Evolutionary conservation across 2,888 invertebrate genomes (phyloP).

Genomic region (Dasypogon diadema): DNA sequence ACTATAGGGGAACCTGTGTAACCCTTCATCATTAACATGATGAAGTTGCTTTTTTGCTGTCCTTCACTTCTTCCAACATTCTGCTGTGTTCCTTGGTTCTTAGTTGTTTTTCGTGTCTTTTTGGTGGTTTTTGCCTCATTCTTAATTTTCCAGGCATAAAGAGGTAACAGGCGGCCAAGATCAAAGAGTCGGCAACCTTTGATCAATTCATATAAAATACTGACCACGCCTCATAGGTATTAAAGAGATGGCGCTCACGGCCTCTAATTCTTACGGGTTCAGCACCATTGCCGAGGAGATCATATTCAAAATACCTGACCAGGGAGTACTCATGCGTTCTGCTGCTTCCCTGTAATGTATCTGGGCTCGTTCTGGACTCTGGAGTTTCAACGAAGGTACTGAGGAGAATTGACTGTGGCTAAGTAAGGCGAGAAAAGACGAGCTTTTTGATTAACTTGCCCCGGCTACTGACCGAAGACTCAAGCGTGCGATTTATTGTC

Average conservation of each 20-base stretch:
- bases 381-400: too few relatives aligned
- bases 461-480: constrained; percentile 46
- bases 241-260: constrained; percentile 52
- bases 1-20: constrained; percentile 36
- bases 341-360: background rate
- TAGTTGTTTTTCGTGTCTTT: constrained; percentile 24
- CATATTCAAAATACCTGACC: constrained; percentile 46
- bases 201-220: constrained; percentile 69
- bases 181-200: constrained; percentile 67
- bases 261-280: constrained; percentile 39
- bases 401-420: constrained; percentile 3
- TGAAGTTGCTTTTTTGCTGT: constrained; percentile 44
- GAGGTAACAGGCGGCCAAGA: constrained; percentile 60
- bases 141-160: constrained; percentile 51
- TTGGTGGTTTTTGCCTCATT: constrained; percentile 46
- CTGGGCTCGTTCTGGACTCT: constrained; percentile 1
- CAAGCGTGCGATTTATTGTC: constrained; percentile 53
- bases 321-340: constrained; percentile 20
- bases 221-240: constrained; percentile 56
- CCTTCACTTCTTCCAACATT: constrained; percentile 20
- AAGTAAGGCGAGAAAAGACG: constrained; percentile 43
- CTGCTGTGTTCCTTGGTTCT: constrained; percentile 8
- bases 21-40: constrained; percentile 46
- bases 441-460: constrained; percentile 49
- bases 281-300: constrained; percentile 29